Evolutionary conservation across 2,797 vertebrate genomes (phyloP), one percentile per base, ranked within the genome.

Genomic region (Trachops cirrhosus): DNA sequence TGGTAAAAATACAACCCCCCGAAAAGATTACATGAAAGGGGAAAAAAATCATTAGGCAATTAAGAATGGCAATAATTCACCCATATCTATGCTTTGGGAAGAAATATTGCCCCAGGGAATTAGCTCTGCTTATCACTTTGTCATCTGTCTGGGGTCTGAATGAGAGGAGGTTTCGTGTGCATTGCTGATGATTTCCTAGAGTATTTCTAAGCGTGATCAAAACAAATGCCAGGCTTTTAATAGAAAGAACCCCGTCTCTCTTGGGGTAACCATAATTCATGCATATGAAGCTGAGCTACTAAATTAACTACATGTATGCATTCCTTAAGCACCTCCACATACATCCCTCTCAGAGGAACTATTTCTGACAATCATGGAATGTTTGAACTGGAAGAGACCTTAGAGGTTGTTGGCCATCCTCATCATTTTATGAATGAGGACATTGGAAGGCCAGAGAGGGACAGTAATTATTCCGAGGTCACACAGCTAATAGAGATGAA

Each of bases 61-160:
- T 97, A 98, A 98, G 97, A 97, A 97, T 93, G 94, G 97, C 97
- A 97, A 98, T 98, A 98, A 98, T 98, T 98, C 98, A 98, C 89
- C 97, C 97, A 92, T 97, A 98, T 98, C 97, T 98, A 90, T 92
- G 97, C 97, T 95, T 97, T 96, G 96, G 93, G 97, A 97, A 98
- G 97, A 98, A 98, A 98, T 97, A 98, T 97, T 97, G 98, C 98
- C 97, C 96, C n/a, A 34, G 97, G 98, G 98, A 98, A 97, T 97
- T 97, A 96, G 75, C 92, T 95, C 71, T 74, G 93, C 91, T 97
- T 97, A 97, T 91, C 97, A 97, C 96, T 98, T 97, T 95, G 97
- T 97, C 98, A 97, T 97, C 96, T 26, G 94, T 98, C 97, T 97
- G 68, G 87, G 97, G 94, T 96, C 71, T 93, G 92, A 97, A 96